phyloP scores from a whole-genome alignment of 1,140 invertebrate genomes.

The Zaprionus ornatus region DNA sequence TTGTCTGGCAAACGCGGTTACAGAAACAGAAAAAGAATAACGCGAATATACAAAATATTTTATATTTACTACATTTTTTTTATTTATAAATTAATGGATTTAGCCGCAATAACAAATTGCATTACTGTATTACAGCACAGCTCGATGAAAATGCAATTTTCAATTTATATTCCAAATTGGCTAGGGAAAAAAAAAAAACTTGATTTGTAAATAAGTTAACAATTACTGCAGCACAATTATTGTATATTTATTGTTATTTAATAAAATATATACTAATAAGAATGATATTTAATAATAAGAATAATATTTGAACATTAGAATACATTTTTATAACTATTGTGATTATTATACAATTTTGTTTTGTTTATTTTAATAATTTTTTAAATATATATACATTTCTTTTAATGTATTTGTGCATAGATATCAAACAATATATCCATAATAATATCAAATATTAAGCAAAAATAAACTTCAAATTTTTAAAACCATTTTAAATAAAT shows the following conservation, averaged over 20 bases:
- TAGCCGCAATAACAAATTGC: constrained; percentile 45
- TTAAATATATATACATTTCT: too few relatives aligned
- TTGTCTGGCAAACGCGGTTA: constrained; percentile 36
- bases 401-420: too few relatives aligned
- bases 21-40: constrained; percentile 26
- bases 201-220: neutral
- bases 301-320: too few relatives aligned
- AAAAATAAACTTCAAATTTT: too few relatives aligned
- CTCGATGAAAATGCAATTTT: constrained; percentile 5
- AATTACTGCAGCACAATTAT: neutral
- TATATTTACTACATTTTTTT: neutral
- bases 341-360: too few relatives aligned
- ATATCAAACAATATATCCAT: too few relatives aligned
- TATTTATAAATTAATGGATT: constrained; percentile 53
- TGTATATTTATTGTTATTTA: neutral
- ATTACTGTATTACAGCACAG: constrained; percentile 27
- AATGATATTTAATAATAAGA: too few relatives aligned
- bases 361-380: too few relatives aligned
- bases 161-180: neutral
- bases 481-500: too few relatives aligned
- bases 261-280: too few relatives aligned
- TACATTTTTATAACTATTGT: too few relatives aligned
- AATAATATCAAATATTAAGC: too few relatives aligned
- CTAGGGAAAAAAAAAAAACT: neutral
- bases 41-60: constrained; percentile 7